Percentiles rank a stretch among this genome's conserved stretches.
These are phyloP conservation scores for Brachionus koreanus DNA, from an alignment of 1,140 invertebrate species.

Conservation along the genomic window DNA sequence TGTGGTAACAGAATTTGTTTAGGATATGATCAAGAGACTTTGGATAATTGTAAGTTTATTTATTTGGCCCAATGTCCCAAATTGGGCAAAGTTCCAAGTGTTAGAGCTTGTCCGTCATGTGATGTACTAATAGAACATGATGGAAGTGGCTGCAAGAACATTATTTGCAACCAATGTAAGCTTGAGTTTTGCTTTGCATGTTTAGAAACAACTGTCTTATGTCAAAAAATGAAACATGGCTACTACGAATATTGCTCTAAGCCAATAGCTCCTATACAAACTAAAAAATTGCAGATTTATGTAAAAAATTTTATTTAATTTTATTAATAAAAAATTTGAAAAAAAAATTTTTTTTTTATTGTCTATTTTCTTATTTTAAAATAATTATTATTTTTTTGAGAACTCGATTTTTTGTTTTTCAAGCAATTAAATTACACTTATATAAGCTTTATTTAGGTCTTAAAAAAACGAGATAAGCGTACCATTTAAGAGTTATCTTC, in stretches of 20 bases:
- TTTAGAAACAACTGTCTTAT: neutral
- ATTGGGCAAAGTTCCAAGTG: neutral
- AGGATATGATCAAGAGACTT: neutral
- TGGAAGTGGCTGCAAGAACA: neutral
- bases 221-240: neutral
- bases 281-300: neutral
- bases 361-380: too few species aligned
- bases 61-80: neutral
- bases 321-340: too few species aligned
- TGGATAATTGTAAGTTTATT: slow-evolving; percentile 1
- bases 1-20: neutral
- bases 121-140: neutral
- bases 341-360: neutral
- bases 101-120: neutral
- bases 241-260: neutral
- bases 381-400: too few species aligned
- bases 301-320: too few species aligned
- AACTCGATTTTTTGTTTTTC: too few species aligned
- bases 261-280: neutral
- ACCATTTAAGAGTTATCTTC: too few species aligned
- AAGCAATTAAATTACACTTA: too few species aligned
- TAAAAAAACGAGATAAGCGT: too few species aligned
- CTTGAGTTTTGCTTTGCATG: slow-evolving; percentile 2
- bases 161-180: neutral
- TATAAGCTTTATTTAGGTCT: too few species aligned